These are phyloP conservation scores for Stercorarius parasiticus DNA, from an alignment of 2,113 vertebrate genomes.

Conservation along the genomic window DNA sequence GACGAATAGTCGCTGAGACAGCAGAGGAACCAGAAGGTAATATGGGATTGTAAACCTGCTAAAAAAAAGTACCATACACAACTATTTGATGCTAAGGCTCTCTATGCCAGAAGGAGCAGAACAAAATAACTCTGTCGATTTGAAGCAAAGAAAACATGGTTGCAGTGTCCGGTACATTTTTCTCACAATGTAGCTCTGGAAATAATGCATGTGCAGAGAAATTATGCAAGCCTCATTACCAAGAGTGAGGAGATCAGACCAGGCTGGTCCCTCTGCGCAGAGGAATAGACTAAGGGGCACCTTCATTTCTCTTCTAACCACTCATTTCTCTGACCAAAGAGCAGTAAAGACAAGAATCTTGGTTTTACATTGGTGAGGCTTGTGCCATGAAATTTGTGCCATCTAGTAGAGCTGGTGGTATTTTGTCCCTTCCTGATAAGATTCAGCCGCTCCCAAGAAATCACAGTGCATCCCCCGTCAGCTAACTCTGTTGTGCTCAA, in stretches of 20 bases:
- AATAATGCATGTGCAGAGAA: neutral
- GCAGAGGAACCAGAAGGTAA: neutral
- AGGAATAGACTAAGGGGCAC: neutral
- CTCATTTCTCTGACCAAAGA: neutral
- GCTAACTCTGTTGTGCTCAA: neutral
- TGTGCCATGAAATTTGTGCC: neutral
- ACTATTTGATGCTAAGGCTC: neutral
- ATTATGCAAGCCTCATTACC: neutral
- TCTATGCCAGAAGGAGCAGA: neutral
- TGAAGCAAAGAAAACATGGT: neutral
- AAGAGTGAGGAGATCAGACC: neutral
- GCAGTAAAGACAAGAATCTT: neutral
- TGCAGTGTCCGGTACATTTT: neutral
- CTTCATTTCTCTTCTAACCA: neutral
- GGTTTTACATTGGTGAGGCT: neutral
- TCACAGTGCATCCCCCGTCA: rapidly evolving
- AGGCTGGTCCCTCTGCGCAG: neutral
- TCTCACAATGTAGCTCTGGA: neutral
- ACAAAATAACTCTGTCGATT: neutral
- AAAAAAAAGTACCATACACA: neutral
- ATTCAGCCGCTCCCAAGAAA: neutral
- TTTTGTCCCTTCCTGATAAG: neutral
- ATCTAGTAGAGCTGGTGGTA: neutral
- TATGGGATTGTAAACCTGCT: neutral
- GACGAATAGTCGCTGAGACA: neutral